Base-by-base conservation (phyloP, 2,888 invertebrate genomes). In the Noctua comes region DNA sequence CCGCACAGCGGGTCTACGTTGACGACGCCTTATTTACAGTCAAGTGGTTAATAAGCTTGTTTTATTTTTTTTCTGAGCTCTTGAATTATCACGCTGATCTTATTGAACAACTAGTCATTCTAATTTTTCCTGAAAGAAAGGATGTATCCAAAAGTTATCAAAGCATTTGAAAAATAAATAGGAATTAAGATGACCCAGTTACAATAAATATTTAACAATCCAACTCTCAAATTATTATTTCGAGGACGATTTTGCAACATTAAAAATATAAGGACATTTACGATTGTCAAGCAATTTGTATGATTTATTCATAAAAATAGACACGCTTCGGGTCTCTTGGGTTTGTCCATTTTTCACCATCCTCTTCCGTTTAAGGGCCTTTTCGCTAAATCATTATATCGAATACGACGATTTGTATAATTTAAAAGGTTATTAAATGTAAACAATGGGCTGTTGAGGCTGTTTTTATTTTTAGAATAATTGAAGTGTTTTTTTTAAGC, bases 301-400 rank as follows among this genome's bases (percentile, higher is more conserved):
- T 87, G 83, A 87, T 88, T 88, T 88, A 88, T 88, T 88, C 78
- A 64, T 68, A 57, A 80, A 84, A 86, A 82, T 86, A 77, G 76
- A 79, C 79, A 77, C 51, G 68, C 59, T 73, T 36, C 2, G 66
- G 40, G 73, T 73, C 79, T 71, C 68, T 72, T 54, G 54, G 72
- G 77, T 48, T 82, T 86, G 81, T 82, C 78, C 88, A 86, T 88
- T 88, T 88, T 73, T 79, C 79, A 81, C 76, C 75, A 69, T 74
- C 51, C 79, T 51, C 62, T 78, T 80, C 66, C 66, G 70, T 21
- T 21, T 31, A 72, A 85, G 69, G 69, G 68, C 31, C 46, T 68
- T 86, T 78, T 73, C 27, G 62, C 40, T 57, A 43, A 71, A 86
- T 86, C 76, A 83, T 85, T 79, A 86, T 83, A 74, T 76, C 65